phyloP scores from a whole-genome alignment of 1,140 invertebrate genomes.

The Leptestheria dahalacensis region DNA sequence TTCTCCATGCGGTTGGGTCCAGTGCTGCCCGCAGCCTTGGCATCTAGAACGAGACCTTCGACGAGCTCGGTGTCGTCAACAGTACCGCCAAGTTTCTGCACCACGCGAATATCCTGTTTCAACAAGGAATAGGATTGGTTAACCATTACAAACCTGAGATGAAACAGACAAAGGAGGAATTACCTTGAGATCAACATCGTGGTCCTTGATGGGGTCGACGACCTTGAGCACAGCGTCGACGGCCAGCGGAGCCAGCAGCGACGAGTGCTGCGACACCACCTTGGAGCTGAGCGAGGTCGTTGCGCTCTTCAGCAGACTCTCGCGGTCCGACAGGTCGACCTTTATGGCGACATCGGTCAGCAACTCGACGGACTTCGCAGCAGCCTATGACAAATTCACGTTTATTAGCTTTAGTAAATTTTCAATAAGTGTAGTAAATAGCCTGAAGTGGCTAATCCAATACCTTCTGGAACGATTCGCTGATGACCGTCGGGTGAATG shows the following conservation, averaged over 20 bases:
- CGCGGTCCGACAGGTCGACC: conserved; percentile 72
- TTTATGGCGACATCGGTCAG: conserved; percentile 70
- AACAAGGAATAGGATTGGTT: background rate
- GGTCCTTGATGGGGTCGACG: conserved; percentile 43
- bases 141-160: too few species aligned
- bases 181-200: conserved; percentile 48
- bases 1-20: conserved; percentile 90
- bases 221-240: conserved; percentile 92
- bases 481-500: conserved; percentile 94
- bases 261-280: conserved; percentile 94
- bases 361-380: conserved; percentile 69
- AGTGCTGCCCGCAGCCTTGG: conserved; percentile 73
- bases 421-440: too few species aligned
- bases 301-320: conserved; percentile 81
- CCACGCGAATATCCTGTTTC: conserved; percentile 61
- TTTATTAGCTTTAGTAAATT: too few species aligned
- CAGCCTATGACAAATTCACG: conserved; percentile 45
- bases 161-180: too few species aligned
- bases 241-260: conserved; percentile 83
- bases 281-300: conserved; percentile 97
- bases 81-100: conserved; percentile 90
- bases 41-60: conserved; percentile 86
- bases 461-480: conserved; percentile 78
- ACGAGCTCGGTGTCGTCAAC: conserved; percentile 95
- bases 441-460: background rate